phyloP scores from a whole-genome alignment of 2,113 vertebrate genomes.

The Syngnathoides biaculeatus region DNA sequence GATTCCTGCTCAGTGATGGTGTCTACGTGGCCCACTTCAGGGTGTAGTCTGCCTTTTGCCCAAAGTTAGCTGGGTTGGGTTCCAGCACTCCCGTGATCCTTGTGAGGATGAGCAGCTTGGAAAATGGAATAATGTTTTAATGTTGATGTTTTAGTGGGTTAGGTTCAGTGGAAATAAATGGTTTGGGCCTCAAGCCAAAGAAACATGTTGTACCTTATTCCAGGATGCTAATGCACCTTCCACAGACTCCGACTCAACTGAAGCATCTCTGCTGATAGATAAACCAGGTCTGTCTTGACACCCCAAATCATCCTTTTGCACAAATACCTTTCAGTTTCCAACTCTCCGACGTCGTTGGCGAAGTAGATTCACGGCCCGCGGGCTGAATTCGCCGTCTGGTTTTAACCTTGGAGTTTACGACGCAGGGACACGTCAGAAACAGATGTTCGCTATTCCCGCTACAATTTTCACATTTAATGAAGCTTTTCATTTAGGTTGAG shows the following conservation, averaged over 20 bases:
- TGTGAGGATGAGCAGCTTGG: too few relatives aligned
- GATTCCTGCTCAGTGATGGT: too few relatives aligned
- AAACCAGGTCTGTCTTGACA: slow-evolving; percentile 29
- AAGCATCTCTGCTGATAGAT: slow-evolving; percentile 15
- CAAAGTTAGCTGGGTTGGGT: too few relatives aligned
- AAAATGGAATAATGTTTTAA: too few relatives aligned
- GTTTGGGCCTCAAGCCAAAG: background rate
- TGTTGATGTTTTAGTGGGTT: too few relatives aligned
- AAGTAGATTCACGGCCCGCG: slow-evolving; percentile 35
- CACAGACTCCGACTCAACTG: background rate
- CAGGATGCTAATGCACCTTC: background rate
- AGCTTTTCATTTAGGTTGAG: slow-evolving; percentile 73
- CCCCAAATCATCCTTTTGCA: background rate
- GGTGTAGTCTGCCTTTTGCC: too few relatives aligned
- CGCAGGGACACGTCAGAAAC: slow-evolving; percentile 56
- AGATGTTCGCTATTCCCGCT: slow-evolving; percentile 76
- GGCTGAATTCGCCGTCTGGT: slow-evolving; percentile 65
- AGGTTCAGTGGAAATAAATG: too few relatives aligned
- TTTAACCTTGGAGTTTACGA: slow-evolving; percentile 74
- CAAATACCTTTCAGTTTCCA: background rate
- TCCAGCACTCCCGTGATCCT: too few relatives aligned
- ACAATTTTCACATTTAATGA: slow-evolving; percentile 79
- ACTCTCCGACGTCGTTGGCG: slow-evolving; percentile 19
- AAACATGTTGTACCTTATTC: background rate
- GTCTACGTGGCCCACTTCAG: too few relatives aligned